phyloP scores from a whole-genome alignment of 2,888 invertebrate species.

The Catocala nupta region DNA sequence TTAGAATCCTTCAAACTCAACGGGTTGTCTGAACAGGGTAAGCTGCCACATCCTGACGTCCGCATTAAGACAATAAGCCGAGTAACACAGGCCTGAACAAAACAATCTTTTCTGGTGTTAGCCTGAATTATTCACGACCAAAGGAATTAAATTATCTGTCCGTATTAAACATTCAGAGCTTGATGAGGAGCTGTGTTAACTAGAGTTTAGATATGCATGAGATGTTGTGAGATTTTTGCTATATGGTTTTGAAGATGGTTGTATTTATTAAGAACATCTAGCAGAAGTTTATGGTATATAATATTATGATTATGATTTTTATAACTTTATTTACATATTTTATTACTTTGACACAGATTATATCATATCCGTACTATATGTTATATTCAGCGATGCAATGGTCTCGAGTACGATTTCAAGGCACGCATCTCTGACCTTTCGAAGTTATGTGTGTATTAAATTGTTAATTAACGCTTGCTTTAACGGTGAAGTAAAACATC shows the following conservation, averaged over 20 bases:
- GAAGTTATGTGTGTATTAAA: no score
- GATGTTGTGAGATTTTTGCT: constrained; percentile 30
- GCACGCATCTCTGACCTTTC: no score
- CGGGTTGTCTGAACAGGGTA: constrained; percentile 1
- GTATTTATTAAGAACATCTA: no score
- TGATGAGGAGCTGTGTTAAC: constrained; percentile 41
- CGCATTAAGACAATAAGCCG: constrained; percentile 47
- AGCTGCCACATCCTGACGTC: constrained; percentile 24
- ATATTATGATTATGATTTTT: no score
- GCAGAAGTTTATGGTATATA: no score
- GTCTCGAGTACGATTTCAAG: no score
- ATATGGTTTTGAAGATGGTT: neutral
- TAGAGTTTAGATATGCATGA: constrained; percentile 45
- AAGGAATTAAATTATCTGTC: constrained; percentile 59
- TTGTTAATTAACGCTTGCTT: no score
- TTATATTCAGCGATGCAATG: no score
- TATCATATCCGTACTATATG: no score
- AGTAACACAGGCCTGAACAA: constrained; percentile 27
- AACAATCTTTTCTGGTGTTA: constrained; percentile 48
- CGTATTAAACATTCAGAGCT: constrained; percentile 44
- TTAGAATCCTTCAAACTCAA: neutral
- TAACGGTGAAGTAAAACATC: no score
- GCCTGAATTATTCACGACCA: constrained; percentile 52
- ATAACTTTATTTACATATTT: no score
- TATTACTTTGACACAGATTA: no score